Percentiles rank a stretch among this genome's conserved stretches.
Evolutionary conservation across 2,797 vertebrate genomes (phyloP).

Genomic region (Pithecia hirsuta): DNA sequence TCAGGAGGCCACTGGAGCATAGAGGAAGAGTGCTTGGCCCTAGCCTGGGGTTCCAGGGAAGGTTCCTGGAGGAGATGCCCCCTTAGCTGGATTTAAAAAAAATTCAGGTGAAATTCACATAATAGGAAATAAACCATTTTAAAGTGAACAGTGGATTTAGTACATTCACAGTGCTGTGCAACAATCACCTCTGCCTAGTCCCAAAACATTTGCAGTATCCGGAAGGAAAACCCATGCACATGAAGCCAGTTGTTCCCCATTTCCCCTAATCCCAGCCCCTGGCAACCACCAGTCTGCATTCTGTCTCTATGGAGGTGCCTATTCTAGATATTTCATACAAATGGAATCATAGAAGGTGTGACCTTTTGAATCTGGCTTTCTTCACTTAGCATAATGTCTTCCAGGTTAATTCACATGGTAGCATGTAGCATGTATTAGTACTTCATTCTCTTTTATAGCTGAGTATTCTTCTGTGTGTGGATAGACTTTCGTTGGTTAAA

Average conservation of each 20-base stretch:
- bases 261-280: background rate
- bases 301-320: background rate
- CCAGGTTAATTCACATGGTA: background rate
- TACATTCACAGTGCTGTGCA: background rate
- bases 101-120: background rate
- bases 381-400: background rate
- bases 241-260: background rate
- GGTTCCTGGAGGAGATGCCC: background rate
- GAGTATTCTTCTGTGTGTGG: background rate
- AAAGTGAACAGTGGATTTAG: background rate
- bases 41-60: background rate
- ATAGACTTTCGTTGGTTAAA: background rate
- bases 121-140: background rate
- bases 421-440: background rate
- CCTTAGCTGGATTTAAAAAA: background rate
- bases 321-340: background rate
- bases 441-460: background rate
- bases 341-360: background rate
- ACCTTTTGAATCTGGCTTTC: conserved; percentile 13
- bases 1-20: background rate
- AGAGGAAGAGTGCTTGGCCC: background rate
- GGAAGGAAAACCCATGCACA: background rate
- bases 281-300: background rate
- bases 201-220: background rate
- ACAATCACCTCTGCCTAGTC: background rate